These are phyloP conservation scores for Zophobas morio DNA, from an alignment of 1,140 invertebrate genomes.

Conservation along the genomic window DNA sequence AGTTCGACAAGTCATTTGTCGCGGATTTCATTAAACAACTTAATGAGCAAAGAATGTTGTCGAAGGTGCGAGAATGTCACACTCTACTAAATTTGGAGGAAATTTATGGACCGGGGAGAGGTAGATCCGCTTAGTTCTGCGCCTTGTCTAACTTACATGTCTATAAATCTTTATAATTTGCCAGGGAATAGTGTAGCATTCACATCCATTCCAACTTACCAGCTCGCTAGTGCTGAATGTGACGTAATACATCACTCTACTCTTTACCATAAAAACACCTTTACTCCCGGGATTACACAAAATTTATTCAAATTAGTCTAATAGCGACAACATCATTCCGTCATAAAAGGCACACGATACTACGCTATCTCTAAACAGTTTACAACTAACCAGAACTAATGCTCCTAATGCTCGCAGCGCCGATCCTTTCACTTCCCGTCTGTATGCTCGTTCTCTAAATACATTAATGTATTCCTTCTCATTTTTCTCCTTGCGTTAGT, in stretches of 20 bases:
- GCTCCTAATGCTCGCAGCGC: background rate
- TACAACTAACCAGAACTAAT: constrained; percentile 38
- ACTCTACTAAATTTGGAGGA: constrained; percentile 59
- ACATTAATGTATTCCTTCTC: too few relatives aligned
- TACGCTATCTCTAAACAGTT: constrained; percentile 37
- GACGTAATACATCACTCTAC: constrained; percentile 56
- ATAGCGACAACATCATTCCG: constrained; percentile 45
- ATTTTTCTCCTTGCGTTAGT: background rate
- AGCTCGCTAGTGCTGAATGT: constrained; percentile 54
- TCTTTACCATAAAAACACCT: constrained; percentile 55
- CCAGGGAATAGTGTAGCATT: constrained; percentile 56
- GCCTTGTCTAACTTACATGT: constrained; percentile 57
- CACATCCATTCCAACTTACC: constrained; percentile 53
- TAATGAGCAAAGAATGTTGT: constrained; percentile 55
- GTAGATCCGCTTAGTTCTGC: constrained; percentile 49
- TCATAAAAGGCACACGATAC: constrained; percentile 29
- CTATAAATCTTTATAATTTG: constrained; percentile 61
- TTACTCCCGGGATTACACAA: constrained; percentile 50
- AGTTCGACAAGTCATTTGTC: constrained; percentile 48
- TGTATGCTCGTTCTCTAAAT: too few relatives aligned
- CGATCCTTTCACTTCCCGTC: constrained; percentile 13
- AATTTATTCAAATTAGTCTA: constrained; percentile 57
- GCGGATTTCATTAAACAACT: constrained; percentile 54
- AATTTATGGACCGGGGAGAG: constrained; percentile 56
- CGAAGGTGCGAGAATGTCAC: constrained; percentile 56